Evolutionary conservation across 2,888 invertebrate species (phyloP), one percentile per base, ranked within the genome.

Genomic region (Pediacus dermestoides): DNA sequence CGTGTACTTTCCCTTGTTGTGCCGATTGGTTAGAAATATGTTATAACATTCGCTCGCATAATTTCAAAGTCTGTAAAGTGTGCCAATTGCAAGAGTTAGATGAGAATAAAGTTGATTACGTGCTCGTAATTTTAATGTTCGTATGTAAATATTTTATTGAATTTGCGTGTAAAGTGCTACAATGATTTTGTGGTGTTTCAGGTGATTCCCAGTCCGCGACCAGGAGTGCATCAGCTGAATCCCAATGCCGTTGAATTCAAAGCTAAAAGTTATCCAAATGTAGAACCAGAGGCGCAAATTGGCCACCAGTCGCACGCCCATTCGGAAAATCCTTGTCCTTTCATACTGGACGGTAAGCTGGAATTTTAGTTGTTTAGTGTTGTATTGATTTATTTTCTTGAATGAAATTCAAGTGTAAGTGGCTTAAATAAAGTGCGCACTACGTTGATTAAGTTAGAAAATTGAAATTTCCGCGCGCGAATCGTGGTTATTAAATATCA

Each of bases 191-290:
- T 26, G 7, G 26, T 28, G 16, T 37, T 30, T 8, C 23, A 48
- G 41, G 38, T 48, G 23, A 21, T 42, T 9, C 22, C 1, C 9
- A 10, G 9, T 60, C 55, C 34, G 38, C 52, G 36, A 44, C 49
- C 26, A 18, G 31, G 38, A 33, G 37, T 44, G 31, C 35, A 36
- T 11, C 33, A 43, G 4, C 34, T 38, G 18, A 67, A 67, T 56
- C 65, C 68, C 23, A 65, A 68, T 55, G 63, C 66, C 16, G 66
- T 69, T 40, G 68, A 68, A 46, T 64, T 67, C 44, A 41, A 46
- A 23, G 42, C 10, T 11, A 36, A 34, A 35, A 12, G 61, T 42
- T 67, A 64, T 42, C 49, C 56, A 12, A 55, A 59, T 46, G 50
- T 58, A 21, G 60, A 62, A 44, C 38, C 53, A 40, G 55, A 54